Evolutionary conservation across 2,797 vertebrate species (phyloP), one percentile per base, ranked within the genome.

Genomic region (Synanceia verrucosa): DNA sequence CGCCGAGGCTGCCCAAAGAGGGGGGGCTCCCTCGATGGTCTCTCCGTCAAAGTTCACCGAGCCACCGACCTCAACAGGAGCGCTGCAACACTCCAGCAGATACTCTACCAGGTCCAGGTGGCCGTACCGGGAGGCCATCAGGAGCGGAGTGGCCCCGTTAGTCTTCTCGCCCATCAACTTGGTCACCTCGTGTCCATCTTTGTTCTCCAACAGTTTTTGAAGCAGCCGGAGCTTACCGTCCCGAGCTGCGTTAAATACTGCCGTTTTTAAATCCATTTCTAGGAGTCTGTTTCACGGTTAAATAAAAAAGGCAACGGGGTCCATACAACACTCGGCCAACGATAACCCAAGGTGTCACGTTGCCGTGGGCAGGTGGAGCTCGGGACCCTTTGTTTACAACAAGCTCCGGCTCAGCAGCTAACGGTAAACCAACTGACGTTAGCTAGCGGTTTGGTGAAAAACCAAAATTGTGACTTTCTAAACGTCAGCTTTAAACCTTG

Each of bases 41-140:
- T 99, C 98, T 0, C 98, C 98, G 58, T 99, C 98, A 81, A 99
- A 99, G 90, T 97, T 99, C 39, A 99, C 98, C 0, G 98, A 99
- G 0, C 98, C 98, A 0, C 98, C 98, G 21, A 96, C 86, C 86
- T 99, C 98, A 1, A 99, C 97, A 0, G 95, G 94, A 0, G 97
- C 98, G 21, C 95, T 93, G 88, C 98, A 99, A 63, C 96, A 96
- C 90, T 99, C 97, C 62, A 99, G 81, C 44, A 99, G 93, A 72
- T 97, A 99, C 58, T 98, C 97, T 71, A 99, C 97, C 93, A 98
- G 94, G 82, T 99, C 98, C 12, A 99, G 93, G 88, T 99, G 98
- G 11, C 98, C 98, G 28, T 99, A 98, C 2, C 97, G 93, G 16
- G 98, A 88, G 4, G 98, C 97, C 96, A 99, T 98, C 47, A 99